Conservation (phyloP, 1,140 invertebrate species). For the Aphaenogaster ashmeadi region DNA sequence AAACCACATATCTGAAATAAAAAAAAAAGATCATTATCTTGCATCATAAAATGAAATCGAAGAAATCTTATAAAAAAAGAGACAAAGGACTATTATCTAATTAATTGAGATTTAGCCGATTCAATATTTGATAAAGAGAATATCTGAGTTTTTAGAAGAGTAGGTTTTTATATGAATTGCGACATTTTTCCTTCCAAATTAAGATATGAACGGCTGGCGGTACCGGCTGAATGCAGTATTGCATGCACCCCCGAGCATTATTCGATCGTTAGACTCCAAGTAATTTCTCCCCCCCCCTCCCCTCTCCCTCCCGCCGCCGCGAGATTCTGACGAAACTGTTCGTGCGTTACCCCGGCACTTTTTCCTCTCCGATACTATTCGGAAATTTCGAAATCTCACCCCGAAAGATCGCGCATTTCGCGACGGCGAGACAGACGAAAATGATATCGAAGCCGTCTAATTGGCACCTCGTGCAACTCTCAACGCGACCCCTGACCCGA, state of each 20-base stretch:
- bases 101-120: background rate
- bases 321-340: slow-evolving; percentile 9
- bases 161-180: background rate
- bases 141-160: background rate
- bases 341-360: background rate
- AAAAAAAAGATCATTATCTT: background rate
- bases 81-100: background rate
- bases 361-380: background rate
- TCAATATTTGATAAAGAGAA: background rate
- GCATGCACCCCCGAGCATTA: slow-evolving; percentile 30
- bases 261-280: slow-evolving; percentile 42
- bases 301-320: background rate
- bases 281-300: slow-evolving; percentile 11
- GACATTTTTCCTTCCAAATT: background rate
- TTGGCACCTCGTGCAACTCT: background rate
- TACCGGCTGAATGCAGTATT: slow-evolving; percentile 44
- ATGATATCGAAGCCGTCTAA: background rate
- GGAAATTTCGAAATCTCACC: background rate
- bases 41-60: background rate
- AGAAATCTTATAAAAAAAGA: background rate
- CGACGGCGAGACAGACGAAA: background rate
- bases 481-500: slow-evolving; percentile 39
- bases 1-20: background rate
- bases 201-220: background rate
- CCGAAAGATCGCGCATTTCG: background rate